Conservation (phyloP, 2,113 vertebrate species). For the Alethe castanea region DNA sequence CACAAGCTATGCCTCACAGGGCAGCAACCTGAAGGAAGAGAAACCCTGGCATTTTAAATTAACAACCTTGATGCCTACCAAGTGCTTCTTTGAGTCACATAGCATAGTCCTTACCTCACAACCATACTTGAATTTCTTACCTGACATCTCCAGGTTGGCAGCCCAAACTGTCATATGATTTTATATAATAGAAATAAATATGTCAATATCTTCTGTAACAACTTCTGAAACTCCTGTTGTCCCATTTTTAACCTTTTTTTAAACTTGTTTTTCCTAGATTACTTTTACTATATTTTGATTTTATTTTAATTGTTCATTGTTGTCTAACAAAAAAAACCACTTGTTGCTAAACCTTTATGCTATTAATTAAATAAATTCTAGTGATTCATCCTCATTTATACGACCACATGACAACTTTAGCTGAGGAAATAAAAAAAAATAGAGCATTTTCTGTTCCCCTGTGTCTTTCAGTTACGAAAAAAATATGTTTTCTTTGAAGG, state of each 20-base stretch:
- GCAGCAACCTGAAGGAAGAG: background rate
- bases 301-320: background rate
- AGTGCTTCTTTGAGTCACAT: background rate
- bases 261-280: background rate
- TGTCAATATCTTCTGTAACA: background rate
- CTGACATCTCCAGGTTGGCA: background rate
- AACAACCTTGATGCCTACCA: background rate
- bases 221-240: background rate
- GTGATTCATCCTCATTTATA: background rate
- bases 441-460: background rate
- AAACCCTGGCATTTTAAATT: background rate
- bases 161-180: background rate
- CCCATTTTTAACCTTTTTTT: background rate
- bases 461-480: background rate
- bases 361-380: background rate
- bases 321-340: background rate
- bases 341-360: background rate
- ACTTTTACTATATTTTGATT: background rate
- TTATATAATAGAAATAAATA: background rate
- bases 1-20: fast-evolving
- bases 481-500: background rate
- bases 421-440: background rate
- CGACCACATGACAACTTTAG: background rate
- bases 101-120: background rate
- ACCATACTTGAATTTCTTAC: background rate